Conservation (phyloP, 2,797 vertebrate species). For the Girardinus metallicus region DNA sequence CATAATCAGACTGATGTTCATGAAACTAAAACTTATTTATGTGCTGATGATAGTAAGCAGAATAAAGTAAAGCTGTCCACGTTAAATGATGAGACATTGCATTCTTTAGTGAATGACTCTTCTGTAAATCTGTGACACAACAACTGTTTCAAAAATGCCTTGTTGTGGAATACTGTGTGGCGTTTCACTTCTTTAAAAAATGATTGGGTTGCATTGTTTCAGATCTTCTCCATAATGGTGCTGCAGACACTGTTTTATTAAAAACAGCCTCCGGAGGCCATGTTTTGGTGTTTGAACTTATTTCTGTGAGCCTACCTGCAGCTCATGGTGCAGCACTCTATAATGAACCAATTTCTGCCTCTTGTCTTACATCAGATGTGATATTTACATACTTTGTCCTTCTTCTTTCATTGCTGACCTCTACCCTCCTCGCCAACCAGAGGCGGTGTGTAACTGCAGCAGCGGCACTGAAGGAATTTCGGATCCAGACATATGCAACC, state of each 20-base stretch:
- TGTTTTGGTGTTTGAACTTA: neutral
- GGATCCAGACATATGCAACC: conserved; percentile 76
- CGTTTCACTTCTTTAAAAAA: conserved; percentile 1
- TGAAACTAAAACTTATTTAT: neutral
- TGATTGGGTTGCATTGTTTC: neutral
- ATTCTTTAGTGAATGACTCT: neutral
- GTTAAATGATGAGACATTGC: neutral
- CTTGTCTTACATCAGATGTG: neutral
- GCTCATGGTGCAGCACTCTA: neutral
- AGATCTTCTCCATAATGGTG: neutral
- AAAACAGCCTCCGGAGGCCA: neutral
- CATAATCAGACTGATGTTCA: neutral
- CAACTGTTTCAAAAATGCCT: neutral
- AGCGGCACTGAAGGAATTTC: conserved; percentile 74
- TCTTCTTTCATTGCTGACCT: neutral
- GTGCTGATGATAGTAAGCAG: neutral
- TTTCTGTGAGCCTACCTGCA: neutral
- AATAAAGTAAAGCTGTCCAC: neutral
- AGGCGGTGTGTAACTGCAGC: conserved; percentile 83
- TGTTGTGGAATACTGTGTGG: neutral
- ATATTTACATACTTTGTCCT: neutral
- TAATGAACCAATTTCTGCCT: neutral
- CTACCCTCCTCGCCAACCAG: conserved; percentile 42
- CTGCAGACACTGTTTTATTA: neutral
- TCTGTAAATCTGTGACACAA: neutral